phyloP scores from a whole-genome alignment of 2,797 vertebrate genomes.

The Callimico goeldii region DNA sequence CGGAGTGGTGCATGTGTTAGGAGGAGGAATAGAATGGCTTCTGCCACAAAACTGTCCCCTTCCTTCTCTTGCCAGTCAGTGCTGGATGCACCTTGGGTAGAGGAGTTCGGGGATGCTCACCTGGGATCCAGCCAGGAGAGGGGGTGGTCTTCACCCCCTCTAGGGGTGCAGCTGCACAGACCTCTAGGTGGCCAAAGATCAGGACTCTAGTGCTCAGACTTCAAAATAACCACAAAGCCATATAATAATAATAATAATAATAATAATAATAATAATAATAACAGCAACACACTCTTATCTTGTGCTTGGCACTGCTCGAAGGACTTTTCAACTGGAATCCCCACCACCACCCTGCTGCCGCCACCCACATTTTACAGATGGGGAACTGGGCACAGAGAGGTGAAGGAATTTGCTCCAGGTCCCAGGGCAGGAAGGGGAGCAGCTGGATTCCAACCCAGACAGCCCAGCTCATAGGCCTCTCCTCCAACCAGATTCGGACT shows the following conservation, averaged over 20 bases:
- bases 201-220: neutral
- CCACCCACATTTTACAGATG: neutral
- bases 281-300: neutral
- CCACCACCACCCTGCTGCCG: neutral
- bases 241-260: neutral
- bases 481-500: rapidly evolving
- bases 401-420: neutral
- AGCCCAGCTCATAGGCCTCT: too few species aligned
- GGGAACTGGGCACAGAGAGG: neutral
- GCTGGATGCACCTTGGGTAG: neutral
- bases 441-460: neutral
- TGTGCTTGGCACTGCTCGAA: neutral
- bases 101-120: too few species aligned
- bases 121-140: neutral
- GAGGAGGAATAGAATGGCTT: neutral
- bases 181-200: neutral
- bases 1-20: neutral
- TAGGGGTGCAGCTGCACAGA: too few species aligned
- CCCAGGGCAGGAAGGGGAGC: neutral
- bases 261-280: neutral
- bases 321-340: neutral
- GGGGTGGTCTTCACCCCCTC: neutral
- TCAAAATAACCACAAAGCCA: neutral
- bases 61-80: neutral
- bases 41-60: neutral